phyloP scores from a whole-genome alignment of 2,797 vertebrate genomes.

The Leuciscus waleckii region DNA sequence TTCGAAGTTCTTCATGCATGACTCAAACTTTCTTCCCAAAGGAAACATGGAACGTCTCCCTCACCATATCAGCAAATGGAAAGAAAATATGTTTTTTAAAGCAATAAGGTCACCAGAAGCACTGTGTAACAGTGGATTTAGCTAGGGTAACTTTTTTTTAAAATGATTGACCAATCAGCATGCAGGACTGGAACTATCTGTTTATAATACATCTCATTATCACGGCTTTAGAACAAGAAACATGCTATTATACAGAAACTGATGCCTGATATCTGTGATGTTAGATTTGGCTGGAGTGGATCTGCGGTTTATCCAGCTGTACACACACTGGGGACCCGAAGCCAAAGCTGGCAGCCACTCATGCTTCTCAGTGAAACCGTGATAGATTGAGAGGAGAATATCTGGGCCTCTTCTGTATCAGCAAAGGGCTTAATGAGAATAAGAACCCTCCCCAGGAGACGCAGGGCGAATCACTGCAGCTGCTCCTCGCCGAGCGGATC shows the following conservation, averaged over 20 bases:
- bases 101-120: neutral
- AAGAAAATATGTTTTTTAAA: neutral
- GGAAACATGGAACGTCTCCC: conserved; percentile 8
- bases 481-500: conserved; percentile 48
- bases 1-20: neutral
- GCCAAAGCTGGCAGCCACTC: conserved; percentile 43
- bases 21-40: neutral
- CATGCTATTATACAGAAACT: conserved; percentile 1
- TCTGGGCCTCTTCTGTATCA: conserved; percentile 58
- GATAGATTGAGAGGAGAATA: conserved; percentile 48
- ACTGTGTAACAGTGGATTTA: neutral
- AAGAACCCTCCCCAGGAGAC: conserved; percentile 55
- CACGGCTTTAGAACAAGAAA: conserved; percentile 2
- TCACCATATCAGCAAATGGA: conserved; percentile 7
- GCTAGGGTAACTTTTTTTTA: neutral
- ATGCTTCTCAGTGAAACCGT: conserved; percentile 35
- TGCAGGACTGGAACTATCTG: neutral
- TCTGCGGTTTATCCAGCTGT: conserved; percentile 49
- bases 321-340: conserved; percentile 43
- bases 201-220: conserved; percentile 16
- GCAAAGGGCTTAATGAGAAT: conserved; percentile 58
- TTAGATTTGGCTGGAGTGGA: conserved; percentile 44
- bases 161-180: conserved; percentile 3
- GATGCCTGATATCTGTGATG: conserved; percentile 29
- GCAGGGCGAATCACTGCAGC: conserved; percentile 44